phyloP scores from a whole-genome alignment of 2,888 invertebrate genomes.

The Andrena camellia region DNA sequence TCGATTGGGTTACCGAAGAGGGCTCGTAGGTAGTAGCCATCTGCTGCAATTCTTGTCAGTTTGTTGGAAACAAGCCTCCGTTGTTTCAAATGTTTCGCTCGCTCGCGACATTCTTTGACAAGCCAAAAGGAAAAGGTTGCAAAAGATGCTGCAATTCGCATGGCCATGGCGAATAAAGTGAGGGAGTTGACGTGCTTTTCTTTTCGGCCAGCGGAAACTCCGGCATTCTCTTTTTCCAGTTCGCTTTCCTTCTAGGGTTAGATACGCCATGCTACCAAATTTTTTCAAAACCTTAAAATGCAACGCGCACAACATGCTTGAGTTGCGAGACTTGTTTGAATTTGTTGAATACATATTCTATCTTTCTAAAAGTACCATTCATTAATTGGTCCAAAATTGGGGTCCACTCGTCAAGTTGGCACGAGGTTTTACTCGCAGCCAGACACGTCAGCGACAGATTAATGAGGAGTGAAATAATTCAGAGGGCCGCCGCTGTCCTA shows the following conservation, averaged over 20 bases:
- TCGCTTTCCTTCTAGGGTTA: neutral
- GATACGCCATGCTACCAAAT: no score
- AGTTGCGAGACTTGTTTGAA: no score
- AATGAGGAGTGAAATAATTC: constrained; percentile 11
- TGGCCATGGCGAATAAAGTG: neutral
- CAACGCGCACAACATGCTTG: no score
- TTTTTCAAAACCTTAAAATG: no score
- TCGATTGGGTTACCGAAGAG: neutral
- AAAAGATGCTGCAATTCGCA: neutral
- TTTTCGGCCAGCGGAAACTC: neutral
- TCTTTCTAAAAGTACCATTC: no score
- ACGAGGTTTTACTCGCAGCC: neutral
- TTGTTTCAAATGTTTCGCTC: neutral
- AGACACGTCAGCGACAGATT: neutral
- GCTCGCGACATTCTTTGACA: neutral
- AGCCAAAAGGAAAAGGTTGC: neutral
- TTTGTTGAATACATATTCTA: no score
- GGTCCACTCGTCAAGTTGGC: neutral
- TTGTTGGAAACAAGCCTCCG: neutral
- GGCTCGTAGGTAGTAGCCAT: neutral
- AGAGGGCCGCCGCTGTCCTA: neutral
- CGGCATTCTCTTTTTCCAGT: neutral
- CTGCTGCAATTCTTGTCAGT: neutral
- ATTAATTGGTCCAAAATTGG: neutral
- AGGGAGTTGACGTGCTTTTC: neutral